These are phyloP conservation scores for Lepisosteus oculatus DNA, from an alignment of 2,113 vertebrate species.

Conservation along the genomic window DNA sequence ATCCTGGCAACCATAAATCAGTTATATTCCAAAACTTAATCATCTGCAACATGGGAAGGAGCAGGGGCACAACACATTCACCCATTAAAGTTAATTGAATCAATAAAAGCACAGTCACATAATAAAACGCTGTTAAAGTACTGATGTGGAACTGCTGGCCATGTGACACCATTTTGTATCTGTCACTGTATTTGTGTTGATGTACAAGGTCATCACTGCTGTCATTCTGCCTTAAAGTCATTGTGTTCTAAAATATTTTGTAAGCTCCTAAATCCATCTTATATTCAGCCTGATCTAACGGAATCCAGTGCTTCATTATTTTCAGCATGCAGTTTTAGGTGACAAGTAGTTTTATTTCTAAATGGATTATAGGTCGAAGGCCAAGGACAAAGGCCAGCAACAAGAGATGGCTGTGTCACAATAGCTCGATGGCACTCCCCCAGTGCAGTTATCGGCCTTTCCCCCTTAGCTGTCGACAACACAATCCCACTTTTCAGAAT, in stretches of 20 bases:
- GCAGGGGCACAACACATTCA: too few species aligned
- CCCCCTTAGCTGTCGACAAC: background rate
- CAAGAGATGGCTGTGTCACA: background rate
- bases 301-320: background rate
- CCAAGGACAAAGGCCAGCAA: background rate
- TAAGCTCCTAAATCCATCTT: background rate
- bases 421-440: background rate
- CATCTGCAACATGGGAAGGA: too few species aligned
- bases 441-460: background rate
- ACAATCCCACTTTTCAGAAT: background rate
- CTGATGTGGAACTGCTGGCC: too few species aligned
- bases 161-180: too few species aligned
- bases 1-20: too few species aligned
- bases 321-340: background rate
- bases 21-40: too few species aligned
- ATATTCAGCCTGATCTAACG: background rate
- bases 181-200: background rate
- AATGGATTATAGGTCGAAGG: slow-evolving; percentile 1
- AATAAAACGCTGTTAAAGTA: too few species aligned
- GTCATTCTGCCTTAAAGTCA: background rate
- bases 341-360: background rate
- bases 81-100: too few species aligned
- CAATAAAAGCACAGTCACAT: too few species aligned
- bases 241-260: background rate
- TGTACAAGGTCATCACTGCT: background rate